Evolutionary conservation across 2,797 vertebrate genomes (phyloP).

Genomic region (Pagetopsis macropterus): DNA sequence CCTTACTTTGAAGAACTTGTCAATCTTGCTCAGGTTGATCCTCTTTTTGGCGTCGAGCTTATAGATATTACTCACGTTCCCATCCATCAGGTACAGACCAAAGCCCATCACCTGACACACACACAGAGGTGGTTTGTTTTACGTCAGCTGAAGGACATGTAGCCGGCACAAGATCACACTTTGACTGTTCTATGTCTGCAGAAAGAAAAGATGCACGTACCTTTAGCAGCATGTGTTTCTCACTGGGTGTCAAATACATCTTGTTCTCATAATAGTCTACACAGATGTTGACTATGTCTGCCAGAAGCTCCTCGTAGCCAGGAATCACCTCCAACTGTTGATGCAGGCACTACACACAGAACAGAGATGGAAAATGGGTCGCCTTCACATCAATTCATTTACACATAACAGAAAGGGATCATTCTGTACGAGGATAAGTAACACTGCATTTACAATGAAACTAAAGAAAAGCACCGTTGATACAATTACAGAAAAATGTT

Average conservation of each 20-base stretch:
- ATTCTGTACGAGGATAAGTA: background rate
- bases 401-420: background rate
- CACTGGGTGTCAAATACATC: slow-evolving; percentile 98
- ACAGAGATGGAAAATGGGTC: slow-evolving; percentile 17
- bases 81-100: slow-evolving; percentile 97
- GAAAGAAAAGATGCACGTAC: slow-evolving; percentile 70
- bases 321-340: slow-evolving; percentile 97
- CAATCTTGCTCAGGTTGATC: slow-evolving; percentile 97
- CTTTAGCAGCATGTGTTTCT: slow-evolving; percentile 99
- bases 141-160: background rate
- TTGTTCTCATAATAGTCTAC: slow-evolving; percentile 99
- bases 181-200: background rate
- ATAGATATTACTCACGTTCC: slow-evolving; percentile 96
- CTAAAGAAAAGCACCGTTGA: background rate
- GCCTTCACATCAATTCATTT: slow-evolving; percentile 18
- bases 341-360: slow-evolving; percentile 89
- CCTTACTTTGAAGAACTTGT: slow-evolving; percentile 95
- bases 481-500: background rate
- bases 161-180: background rate
- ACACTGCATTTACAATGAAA: background rate
- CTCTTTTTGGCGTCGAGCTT: slow-evolving; percentile 98
- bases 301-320: slow-evolving; percentile 96
- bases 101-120: slow-evolving; percentile 95
- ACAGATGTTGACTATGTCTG: slow-evolving; percentile 98
- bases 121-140: slow-evolving; percentile 32